These are phyloP conservation scores for Ecliptopera silaceata DNA, from an alignment of 2,888 invertebrate species.

Conservation along the genomic window DNA sequence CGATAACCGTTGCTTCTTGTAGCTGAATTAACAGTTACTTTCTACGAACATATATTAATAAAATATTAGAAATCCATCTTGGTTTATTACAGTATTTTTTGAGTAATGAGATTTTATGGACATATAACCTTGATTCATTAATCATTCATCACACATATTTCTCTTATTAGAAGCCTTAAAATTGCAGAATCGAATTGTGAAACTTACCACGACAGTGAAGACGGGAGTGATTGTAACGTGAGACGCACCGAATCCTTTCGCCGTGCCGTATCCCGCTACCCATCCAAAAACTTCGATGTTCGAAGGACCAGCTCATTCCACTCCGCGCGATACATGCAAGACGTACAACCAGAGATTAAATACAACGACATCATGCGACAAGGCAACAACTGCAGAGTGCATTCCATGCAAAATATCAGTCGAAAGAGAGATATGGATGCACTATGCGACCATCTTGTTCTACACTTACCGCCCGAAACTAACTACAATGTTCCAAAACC, in stretches of 20 bases:
- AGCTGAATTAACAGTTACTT: background rate
- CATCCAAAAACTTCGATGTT: conserved; percentile 66
- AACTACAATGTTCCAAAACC: conserved; percentile 68
- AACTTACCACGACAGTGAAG: conserved; percentile 73
- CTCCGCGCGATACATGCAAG: conserved; percentile 65
- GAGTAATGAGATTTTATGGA: conserved; percentile 2
- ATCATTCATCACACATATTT: conserved; percentile 1
- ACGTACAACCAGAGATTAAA: conserved; percentile 54
- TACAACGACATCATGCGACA: conserved; percentile 54
- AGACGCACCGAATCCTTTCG: conserved; percentile 72
- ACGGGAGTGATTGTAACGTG: conserved; percentile 72
- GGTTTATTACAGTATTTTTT: conserved; percentile 1
- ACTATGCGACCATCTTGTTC: conserved; percentile 69
- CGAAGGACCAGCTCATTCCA: conserved; percentile 71
- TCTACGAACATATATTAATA: background rate
- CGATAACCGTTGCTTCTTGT: background rate
- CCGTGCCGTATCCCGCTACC: conserved; percentile 60
- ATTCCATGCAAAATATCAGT: conserved; percentile 72
- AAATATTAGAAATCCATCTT: background rate
- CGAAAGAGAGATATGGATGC: conserved; percentile 69
- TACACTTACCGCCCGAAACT: conserved; percentile 69
- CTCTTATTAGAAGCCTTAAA: background rate
- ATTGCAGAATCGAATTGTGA: conserved; percentile 74
- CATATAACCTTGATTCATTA: background rate
- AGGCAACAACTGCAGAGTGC: conserved; percentile 62